Evolutionary conservation across 2,797 vertebrate genomes (phyloP).

Genomic region (Bradypodion ventrale): DNA sequence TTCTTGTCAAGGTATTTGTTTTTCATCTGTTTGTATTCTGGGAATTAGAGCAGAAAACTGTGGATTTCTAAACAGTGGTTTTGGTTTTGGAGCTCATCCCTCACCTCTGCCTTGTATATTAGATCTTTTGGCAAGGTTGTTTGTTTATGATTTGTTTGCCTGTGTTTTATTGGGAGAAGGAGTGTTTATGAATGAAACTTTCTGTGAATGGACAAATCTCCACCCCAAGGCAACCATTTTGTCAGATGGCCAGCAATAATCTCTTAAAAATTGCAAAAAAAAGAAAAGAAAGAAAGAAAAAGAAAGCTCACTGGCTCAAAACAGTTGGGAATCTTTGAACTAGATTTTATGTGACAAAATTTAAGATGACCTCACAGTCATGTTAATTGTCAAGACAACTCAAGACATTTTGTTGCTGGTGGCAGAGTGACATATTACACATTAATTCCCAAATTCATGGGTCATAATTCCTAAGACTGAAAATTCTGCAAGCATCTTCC

Average conservation of each 20-base stretch:
- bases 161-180: background rate
- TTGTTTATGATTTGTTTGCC: too few relatives aligned
- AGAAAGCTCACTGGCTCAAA: too few relatives aligned
- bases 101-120: background rate
- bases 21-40: background rate
- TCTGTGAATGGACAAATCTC: too few relatives aligned
- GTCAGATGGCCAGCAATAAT: background rate
- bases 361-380: background rate
- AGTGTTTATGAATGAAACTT: background rate
- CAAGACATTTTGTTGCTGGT: background rate
- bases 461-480: background rate
- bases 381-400: background rate
- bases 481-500: background rate
- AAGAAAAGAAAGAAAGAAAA: too few relatives aligned
- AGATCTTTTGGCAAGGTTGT: background rate
- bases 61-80: background rate
- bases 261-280: background rate
- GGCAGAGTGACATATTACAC: background rate
- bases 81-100: background rate
- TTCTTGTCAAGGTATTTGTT: background rate
- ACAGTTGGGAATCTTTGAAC: background rate
- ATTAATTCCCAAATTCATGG: background rate
- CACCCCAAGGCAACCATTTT: background rate
- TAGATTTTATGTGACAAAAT: constrained; percentile 26
- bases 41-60: background rate